Evolutionary conservation across 1,140 invertebrate genomes (phyloP).

Genomic region (Ruditapes philippinarum): DNA sequence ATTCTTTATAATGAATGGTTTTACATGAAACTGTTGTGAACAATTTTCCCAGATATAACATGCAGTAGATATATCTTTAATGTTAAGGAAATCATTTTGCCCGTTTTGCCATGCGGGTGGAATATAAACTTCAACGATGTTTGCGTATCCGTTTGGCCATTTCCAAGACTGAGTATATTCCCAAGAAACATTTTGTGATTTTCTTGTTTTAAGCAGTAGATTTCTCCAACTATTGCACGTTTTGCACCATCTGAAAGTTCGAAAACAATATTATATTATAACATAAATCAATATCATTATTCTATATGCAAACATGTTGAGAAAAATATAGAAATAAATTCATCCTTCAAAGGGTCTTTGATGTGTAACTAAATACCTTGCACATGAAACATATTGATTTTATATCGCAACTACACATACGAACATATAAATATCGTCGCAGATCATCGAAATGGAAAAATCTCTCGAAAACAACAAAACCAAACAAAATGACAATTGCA

Average conservation of each 20-base stretch:
- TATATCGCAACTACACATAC: too few relatives aligned
- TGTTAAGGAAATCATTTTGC: not conserved
- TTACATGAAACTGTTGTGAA: not conserved
- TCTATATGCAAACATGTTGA: too few relatives aligned
- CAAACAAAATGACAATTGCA: too few relatives aligned
- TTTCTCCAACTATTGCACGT: not conserved
- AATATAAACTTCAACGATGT: not conserved
- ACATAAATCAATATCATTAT: too few relatives aligned
- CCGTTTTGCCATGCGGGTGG: not conserved
- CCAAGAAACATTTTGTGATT: not conserved
- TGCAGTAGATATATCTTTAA: not conserved
- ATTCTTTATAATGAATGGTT: not conserved
- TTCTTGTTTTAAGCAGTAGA: not conserved
- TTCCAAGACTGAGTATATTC: not conserved
- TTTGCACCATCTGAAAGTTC: not conserved
- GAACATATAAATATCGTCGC: too few relatives aligned
- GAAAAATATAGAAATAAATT: too few relatives aligned
- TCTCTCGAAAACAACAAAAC: too few relatives aligned
- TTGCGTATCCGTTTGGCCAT: not conserved
- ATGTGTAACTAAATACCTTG: too few relatives aligned
- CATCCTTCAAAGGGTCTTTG: too few relatives aligned
- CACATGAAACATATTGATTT: too few relatives aligned
- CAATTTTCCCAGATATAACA: conserved; percentile 10
- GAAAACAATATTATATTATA: too few relatives aligned
- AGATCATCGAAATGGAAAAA: too few relatives aligned